These are phyloP conservation scores for Oreochromis grahami DNA, from an alignment of 2,797 vertebrate genomes.

Conservation along the genomic window DNA sequence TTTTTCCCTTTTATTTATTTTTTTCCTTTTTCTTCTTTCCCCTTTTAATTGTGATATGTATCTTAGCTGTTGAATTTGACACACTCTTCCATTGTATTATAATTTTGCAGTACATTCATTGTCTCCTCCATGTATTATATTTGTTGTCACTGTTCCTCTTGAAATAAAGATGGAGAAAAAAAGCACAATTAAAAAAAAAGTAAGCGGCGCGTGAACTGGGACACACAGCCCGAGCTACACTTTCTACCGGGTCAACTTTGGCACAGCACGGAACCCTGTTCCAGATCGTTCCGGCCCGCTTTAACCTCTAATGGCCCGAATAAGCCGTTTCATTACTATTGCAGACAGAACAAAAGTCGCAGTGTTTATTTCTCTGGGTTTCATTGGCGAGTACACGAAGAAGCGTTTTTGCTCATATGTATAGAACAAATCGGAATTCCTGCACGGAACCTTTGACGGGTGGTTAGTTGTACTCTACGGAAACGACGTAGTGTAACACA, in stretches of 20 bases:
- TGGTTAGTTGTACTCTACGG: not conserved
- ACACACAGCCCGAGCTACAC: not conserved
- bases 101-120: not conserved
- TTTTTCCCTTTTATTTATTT: fast-evolving
- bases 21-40: not conserved
- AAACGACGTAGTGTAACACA: conserved; percentile 18
- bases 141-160: not conserved
- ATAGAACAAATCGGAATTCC: not conserved
- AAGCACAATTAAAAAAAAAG: not conserved
- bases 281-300: not conserved
- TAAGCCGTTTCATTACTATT: fast-evolving
- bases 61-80: not conserved
- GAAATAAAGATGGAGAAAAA: not conserved
- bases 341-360: not conserved
- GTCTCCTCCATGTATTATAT: not conserved
- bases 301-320: not conserved
- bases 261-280: not conserved
- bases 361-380: fast-evolving
- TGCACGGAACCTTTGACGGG: not conserved
- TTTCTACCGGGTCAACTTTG: not conserved
- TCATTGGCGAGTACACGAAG: not conserved
- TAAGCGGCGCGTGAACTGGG: not conserved
- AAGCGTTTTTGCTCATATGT: not conserved
- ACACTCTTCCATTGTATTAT: not conserved
- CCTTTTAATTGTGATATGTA: not conserved